A percentile compares a stretch with the other conserved stretches of the same genome.
Conservation (phyloP, 2,113 vertebrate species). For the Platichthys flesus region DNA sequence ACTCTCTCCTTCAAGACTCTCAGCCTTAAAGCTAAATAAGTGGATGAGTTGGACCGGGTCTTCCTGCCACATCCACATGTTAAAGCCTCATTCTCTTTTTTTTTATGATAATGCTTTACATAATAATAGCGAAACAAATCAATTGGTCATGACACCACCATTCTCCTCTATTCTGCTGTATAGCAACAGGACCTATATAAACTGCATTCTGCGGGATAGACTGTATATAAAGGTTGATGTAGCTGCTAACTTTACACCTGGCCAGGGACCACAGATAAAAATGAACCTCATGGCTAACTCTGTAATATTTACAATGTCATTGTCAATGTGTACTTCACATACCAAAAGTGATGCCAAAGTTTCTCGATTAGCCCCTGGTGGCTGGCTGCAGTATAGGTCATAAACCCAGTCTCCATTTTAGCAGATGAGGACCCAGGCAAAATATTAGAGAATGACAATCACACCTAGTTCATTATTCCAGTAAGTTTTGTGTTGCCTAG, state of each 20-base stretch:
- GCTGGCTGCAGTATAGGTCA: not conserved
- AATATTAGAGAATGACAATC: no score
- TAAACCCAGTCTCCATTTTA: not conserved
- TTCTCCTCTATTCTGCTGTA: not conserved
- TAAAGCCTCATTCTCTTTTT: constrained; percentile 9
- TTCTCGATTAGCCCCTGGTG: not conserved
- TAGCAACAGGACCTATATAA: constrained; percentile 19
- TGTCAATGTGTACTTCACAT: no score
- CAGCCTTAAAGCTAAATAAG: not conserved
- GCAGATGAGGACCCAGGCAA: not conserved
- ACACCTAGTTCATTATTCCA: no score
- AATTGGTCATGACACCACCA: not conserved
- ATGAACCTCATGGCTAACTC: not conserved
- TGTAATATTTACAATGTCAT: no score
- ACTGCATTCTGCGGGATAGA: not conserved
- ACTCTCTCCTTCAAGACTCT: not conserved
- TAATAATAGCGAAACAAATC: constrained; percentile 12
- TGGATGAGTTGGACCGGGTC: not conserved
- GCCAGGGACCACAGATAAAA: no score
- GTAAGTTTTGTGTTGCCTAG: no score
- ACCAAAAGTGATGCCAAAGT: no score
- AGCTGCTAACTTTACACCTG: no score
- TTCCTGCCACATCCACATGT: not conserved
- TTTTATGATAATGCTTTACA: constrained; percentile 22
- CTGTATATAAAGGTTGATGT: no score